Evolutionary conservation across 2,113 vertebrate species (phyloP).

Genomic region (Brachypodius melanocephalos): DNA sequence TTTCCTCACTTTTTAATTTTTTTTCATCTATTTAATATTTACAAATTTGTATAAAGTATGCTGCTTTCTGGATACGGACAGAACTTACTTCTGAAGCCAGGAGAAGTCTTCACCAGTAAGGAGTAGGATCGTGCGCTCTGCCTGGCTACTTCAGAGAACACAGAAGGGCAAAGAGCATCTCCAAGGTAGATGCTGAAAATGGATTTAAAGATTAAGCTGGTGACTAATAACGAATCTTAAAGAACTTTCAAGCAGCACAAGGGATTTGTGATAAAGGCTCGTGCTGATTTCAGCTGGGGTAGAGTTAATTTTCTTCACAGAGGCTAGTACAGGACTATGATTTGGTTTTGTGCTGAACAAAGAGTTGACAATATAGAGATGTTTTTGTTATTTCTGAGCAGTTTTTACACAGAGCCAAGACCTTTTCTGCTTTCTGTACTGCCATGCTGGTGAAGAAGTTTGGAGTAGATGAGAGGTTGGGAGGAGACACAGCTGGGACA

Average conservation of each 20-base stretch:
- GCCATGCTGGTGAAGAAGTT: background rate
- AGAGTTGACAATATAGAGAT: background rate
- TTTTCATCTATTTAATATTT: background rate
- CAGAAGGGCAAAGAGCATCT: constrained; percentile 8
- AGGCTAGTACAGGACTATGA: background rate
- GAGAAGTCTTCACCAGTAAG: constrained; percentile 58
- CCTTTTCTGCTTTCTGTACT: background rate
- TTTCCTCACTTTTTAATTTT: background rate
- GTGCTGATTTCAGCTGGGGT: background rate
- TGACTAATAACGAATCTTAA: background rate
- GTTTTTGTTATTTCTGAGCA: background rate
- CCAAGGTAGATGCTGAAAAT: constrained; percentile 30
- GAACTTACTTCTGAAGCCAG: constrained; percentile 61
- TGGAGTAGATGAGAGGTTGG: background rate
- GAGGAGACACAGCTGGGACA: background rate
- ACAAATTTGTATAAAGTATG: background rate
- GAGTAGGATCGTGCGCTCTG: constrained; percentile 7
- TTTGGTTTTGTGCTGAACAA: background rate
- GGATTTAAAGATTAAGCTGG: background rate
- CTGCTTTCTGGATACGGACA: background rate
- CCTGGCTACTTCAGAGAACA: constrained; percentile 50
- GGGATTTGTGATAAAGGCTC: background rate
- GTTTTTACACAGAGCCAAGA: background rate
- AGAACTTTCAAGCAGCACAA: background rate
- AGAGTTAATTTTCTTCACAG: background rate